These are phyloP conservation scores for Turdus rufiventris DNA, from an alignment of 2,113 vertebrate genomes.

Conservation along the genomic window DNA sequence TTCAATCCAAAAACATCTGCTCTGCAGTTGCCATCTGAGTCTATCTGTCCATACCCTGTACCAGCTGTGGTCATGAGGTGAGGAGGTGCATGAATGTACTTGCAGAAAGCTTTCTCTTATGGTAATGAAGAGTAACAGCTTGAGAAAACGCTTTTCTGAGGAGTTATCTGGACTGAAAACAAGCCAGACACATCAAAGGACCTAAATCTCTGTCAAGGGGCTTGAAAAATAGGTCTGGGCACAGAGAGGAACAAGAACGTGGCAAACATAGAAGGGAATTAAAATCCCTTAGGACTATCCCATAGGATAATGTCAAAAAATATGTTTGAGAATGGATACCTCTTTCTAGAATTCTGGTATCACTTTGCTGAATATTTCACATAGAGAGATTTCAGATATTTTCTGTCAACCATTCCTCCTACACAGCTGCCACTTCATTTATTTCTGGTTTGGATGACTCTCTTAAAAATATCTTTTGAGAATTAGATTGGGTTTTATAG, in stretches of 20 bases:
- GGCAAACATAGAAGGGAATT: not conserved
- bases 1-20: not conserved
- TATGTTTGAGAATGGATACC: not conserved
- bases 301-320: not conserved
- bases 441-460: not conserved
- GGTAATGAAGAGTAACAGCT: not conserved
- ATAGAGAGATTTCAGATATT: not conserved
- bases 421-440: not conserved
- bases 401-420: not conserved
- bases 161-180: not conserved
- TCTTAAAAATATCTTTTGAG: not conserved
- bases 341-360: not conserved
- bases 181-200: conserved; percentile 10
- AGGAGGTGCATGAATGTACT: not conserved
- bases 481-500: not conserved
- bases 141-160: not conserved
- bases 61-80: not conserved
- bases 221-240: conserved; percentile 10
- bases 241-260: not conserved
- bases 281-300: not conserved
- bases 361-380: not conserved
- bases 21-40: not conserved
- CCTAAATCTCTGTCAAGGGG: not conserved
- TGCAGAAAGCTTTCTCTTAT: not conserved
- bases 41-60: not conserved